Base-by-base conservation (phyloP, 92 coral and sea anemone species). In the Actinernus sp. region DNA sequence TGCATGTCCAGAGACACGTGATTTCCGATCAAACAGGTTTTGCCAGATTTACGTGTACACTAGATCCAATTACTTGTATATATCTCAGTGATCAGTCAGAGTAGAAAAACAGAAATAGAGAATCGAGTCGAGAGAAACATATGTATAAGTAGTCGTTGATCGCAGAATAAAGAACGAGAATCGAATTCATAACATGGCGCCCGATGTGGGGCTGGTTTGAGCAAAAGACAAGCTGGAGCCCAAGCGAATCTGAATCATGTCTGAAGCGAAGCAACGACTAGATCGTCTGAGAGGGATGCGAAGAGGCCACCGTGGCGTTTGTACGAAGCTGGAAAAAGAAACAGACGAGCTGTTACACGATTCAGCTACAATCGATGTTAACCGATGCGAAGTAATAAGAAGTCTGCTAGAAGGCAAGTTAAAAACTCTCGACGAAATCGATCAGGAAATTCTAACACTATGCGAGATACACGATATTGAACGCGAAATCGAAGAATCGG, bases 261-360 rank as follows among this genome's bases (percentile, higher is more conserved):
- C 34, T 13, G 67, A 40, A 37, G 34, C 26, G 21, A 61, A n/a
- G n/a, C n/a, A 26, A 61, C 7, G 10, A 21, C 44, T 61, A 13
- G 52, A 39, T 2, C 11, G 67, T 13, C 67, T 61, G 51, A 61
- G 28, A 39, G 76, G 63, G 4, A 68, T 54, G 13, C 36, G 87
- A 31, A 74, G 58, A 31, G 92, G 83, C 8, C 68, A 86, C 31
- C 72, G 83, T 23, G 87, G 87, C 73, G 87, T 79, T 25, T 51
- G 49, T 4, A 72, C 83, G 29, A 86, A 73, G 61, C 76, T 73
- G 41, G 25, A 45, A 25, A 66, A 61, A 34, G 82, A 71, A 64
- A 72, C 85, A 3, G 83, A 86, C 26, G 71, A 65, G 45, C 34
- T 53, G 31, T 28, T 53, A 27, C 18, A 8, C 2, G 37, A 26